Conservation (phyloP, 1,140 invertebrate species). For the Neocloeon triangulifer region DNA sequence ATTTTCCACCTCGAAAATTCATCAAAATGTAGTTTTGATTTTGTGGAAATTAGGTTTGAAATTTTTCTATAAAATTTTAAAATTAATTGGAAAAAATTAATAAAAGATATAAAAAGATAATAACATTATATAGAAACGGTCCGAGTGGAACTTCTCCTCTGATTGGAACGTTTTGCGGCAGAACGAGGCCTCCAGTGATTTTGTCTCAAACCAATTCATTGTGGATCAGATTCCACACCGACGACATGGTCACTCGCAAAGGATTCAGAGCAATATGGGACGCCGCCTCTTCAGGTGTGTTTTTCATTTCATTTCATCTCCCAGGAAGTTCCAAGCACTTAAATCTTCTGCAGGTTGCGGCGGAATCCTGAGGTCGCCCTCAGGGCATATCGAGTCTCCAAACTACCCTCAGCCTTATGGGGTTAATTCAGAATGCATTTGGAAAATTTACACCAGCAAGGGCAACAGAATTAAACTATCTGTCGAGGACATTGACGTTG, state of each 20-base stretch:
- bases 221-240: slow-evolving; percentile 43
- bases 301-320: slow-evolving; percentile 6
- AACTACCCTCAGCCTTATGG: slow-evolving; percentile 54
- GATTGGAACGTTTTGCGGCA: slow-evolving; percentile 47
- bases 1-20: slow-evolving; percentile 43
- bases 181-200: slow-evolving; percentile 25
- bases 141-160: slow-evolving; percentile 36
- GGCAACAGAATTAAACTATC: slow-evolving; percentile 41
- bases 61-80: too few relatives aligned
- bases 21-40: slow-evolving; percentile 41
- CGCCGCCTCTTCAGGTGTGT: slow-evolving; percentile 34
- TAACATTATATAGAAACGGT: slow-evolving; percentile 56
- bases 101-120: too few relatives aligned
- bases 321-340: too few relatives aligned
- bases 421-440: slow-evolving; percentile 44
- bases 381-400: slow-evolving; percentile 55
- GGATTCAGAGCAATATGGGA: slow-evolving; percentile 57
- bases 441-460: slow-evolving; percentile 46
- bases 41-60: slow-evolving; percentile 60
- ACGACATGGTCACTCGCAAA: slow-evolving; percentile 22
- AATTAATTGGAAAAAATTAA: too few relatives aligned
- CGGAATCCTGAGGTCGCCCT: slow-evolving; percentile 34
- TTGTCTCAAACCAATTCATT: slow-evolving; percentile 47
- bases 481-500: slow-evolving; percentile 52
- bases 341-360: too few relatives aligned